Evolutionary conservation across 2,888 invertebrate species (phyloP).

Genomic region (Syrista parreyssii): DNA sequence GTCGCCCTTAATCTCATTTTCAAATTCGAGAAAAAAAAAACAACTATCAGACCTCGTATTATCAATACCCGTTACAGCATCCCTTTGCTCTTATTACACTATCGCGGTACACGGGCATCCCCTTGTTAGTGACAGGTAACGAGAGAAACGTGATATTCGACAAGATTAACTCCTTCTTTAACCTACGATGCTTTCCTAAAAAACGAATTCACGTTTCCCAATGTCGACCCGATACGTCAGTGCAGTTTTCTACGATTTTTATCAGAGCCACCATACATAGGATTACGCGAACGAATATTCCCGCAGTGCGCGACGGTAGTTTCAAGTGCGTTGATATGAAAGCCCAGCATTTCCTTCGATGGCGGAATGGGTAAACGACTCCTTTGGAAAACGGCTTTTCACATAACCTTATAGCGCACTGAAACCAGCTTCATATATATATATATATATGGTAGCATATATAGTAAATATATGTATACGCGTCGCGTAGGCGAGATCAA

Average conservation of each 20-base stretch:
- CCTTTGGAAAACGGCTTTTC: background rate
- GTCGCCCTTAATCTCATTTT: background rate
- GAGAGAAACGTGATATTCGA: background rate
- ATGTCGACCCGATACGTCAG: background rate
- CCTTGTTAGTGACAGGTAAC: background rate
- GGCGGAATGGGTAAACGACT: background rate
- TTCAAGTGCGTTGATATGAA: background rate
- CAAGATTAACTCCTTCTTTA: background rate
- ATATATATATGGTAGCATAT: background rate
- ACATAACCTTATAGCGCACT: background rate
- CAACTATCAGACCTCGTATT: background rate
- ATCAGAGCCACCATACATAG: background rate
- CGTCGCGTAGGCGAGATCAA: constrained; percentile 22
- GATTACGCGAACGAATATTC: background rate
- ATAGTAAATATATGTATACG: background rate
- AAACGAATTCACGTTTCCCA: background rate
- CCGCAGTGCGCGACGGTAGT: background rate
- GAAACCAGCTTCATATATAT: background rate
- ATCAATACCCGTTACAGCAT: background rate
- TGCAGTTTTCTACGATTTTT: background rate
- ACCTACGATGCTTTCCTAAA: background rate
- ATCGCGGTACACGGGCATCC: no score
- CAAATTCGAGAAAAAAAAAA: background rate
- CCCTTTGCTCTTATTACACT: no score
- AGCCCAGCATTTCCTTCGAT: background rate